phyloP scores from a whole-genome alignment of 2,888 invertebrate genomes.

The Diplazon laetatorius region DNA sequence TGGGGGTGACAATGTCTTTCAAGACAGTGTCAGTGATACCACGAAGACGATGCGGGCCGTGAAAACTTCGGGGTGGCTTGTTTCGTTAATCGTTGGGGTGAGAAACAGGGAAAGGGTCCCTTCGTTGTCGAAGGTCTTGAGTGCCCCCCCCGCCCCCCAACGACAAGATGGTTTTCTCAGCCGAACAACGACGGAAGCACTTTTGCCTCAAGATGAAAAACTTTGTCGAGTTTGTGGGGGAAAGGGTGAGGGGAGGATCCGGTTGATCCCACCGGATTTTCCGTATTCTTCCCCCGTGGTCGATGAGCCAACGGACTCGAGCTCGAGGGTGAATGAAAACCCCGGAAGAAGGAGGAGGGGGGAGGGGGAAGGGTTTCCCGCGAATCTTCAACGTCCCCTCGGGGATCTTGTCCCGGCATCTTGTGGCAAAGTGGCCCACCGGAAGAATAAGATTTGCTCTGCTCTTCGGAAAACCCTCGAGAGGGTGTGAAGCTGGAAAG shows the following conservation, averaged over 20 bases:
- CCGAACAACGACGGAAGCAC: not conserved
- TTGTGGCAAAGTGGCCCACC: slow-evolving; percentile 46
- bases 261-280: slow-evolving; percentile 29
- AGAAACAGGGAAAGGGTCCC: slow-evolving; percentile 60
- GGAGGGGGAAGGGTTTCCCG: slow-evolving; percentile 16
- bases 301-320: slow-evolving; percentile 28
- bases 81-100: slow-evolving; percentile 5
- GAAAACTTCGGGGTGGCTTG: slow-evolving; percentile 59
- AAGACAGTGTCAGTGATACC: slow-evolving; percentile 4
- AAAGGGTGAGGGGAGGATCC: slow-evolving; percentile 26
- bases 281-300: slow-evolving; percentile 11
- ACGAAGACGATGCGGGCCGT: not conserved
- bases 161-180: slow-evolving; percentile 31
- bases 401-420: slow-evolving; percentile 1
- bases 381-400: not conserved
- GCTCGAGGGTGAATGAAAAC: slow-evolving; percentile 2
- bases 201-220: slow-evolving; percentile 34
- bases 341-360: no score
- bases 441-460: slow-evolving; percentile 44
- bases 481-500: slow-evolving; percentile 51
- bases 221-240: slow-evolving; percentile 28
- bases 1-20: not conserved
- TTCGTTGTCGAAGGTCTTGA: slow-evolving; percentile 63
- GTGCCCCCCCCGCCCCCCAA: no score
- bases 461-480: not conserved